Evolutionary conservation across 1,140 invertebrate species (phyloP).

Genomic region (Branchinecta lindahli): DNA sequence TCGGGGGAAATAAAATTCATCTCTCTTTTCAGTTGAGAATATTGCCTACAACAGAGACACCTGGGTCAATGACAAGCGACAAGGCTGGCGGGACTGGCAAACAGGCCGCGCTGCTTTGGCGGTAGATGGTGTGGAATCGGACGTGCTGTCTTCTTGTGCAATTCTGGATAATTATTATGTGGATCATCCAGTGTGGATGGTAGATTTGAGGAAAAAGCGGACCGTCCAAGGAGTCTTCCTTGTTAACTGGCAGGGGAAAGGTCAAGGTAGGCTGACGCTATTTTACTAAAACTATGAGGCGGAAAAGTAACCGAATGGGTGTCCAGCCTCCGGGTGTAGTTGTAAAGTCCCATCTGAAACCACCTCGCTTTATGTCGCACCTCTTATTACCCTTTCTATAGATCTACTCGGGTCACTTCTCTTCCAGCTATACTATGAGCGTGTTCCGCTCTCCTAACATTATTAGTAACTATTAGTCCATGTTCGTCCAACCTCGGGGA

Average conservation of each 20-base stretch:
- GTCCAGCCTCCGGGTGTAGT: no score
- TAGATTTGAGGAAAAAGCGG: slow-evolving; percentile 35
- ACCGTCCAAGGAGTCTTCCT: slow-evolving; percentile 35
- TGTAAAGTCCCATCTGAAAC: no score
- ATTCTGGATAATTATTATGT: slow-evolving; percentile 41
- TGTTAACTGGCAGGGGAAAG: slow-evolving; percentile 39
- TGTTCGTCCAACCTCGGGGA: no score
- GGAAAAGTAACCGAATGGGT: no score
- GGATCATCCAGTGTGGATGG: slow-evolving; percentile 40
- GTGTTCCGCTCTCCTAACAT: no score
- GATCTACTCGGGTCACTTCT: no score
- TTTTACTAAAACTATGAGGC: neutral
- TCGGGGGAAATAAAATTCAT: no score
- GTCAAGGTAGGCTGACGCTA: slow-evolving; percentile 30
- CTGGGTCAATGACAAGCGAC: slow-evolving; percentile 41
- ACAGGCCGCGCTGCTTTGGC: slow-evolving; percentile 31
- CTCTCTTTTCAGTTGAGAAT: slow-evolving; percentile 35
- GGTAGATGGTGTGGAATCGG: slow-evolving; percentile 32
- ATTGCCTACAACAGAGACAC: slow-evolving; percentile 37
- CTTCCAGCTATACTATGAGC: no score
- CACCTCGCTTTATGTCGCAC: no score
- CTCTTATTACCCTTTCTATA: no score
- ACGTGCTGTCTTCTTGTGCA: slow-evolving; percentile 34
- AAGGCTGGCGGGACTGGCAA: slow-evolving; percentile 33
- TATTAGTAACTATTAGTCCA: no score